Evolutionary conservation across 1,140 invertebrate species (phyloP).

Genomic region (Zeugodacus cucurbitae): DNA sequence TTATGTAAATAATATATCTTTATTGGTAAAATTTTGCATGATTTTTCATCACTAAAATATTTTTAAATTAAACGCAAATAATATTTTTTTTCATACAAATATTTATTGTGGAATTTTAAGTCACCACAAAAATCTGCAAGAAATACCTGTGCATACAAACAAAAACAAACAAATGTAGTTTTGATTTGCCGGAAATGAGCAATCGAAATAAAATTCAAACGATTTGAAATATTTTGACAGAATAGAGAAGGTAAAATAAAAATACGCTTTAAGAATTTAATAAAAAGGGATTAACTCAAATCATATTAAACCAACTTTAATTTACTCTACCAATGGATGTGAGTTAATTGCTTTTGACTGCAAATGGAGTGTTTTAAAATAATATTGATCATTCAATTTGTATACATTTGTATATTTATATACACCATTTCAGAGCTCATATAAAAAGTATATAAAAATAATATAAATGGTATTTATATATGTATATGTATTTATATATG

Average conservation of each 20-base stretch:
- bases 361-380: constrained; percentile 29
- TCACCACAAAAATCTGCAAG: too few relatives aligned
- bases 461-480: neutral
- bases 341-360: constrained; percentile 10
- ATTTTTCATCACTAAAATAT: too few relatives aligned
- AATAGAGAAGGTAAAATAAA: neutral
- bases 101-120: too few relatives aligned
- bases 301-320: neutral
- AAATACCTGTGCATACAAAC: too few relatives aligned
- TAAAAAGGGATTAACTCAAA: neutral
- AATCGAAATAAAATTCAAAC: too few relatives aligned
- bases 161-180: too few relatives aligned
- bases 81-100: too few relatives aligned
- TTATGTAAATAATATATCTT: too few relatives aligned
- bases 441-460: neutral
- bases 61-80: too few relatives aligned
- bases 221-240: too few relatives aligned
- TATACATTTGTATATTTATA: neutral
- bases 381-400: neutral
- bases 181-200: too few relatives aligned
- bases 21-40: too few relatives aligned
- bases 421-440: neutral
- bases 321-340: neutral
- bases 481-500: neutral
- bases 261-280: neutral